Evolutionary conservation across 2,888 invertebrate genomes (phyloP).

Genomic region (Palloptera scutellata): DNA sequence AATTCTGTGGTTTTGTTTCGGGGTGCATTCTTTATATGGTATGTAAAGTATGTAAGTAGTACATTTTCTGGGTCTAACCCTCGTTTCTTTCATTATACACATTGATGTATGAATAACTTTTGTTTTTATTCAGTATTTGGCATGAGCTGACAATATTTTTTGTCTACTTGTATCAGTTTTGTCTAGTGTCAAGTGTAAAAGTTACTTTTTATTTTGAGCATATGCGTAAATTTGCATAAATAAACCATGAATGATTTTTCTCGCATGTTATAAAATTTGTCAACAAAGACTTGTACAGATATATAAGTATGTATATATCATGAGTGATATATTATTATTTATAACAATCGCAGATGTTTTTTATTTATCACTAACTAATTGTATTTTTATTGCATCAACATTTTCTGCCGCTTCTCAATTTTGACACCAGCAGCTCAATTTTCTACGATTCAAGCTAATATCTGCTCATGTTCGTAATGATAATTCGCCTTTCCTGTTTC

Average conservation of each 20-base stretch:
- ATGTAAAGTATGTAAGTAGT: no score
- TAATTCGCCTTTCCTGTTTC: neutral
- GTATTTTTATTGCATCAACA: constrained; percentile 44
- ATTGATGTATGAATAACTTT: no score
- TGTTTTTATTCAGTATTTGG: constrained; percentile 9
- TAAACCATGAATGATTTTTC: constrained; percentile 45
- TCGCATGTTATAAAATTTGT: constrained; percentile 38
- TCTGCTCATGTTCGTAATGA: constrained; percentile 20
- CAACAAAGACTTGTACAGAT: constrained; percentile 28
- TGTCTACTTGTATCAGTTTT: constrained; percentile 36
- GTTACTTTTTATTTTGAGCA: constrained; percentile 38
- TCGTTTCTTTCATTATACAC: no score
- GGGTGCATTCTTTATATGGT: no score
- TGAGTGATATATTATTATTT: no score
- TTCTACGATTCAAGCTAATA: constrained; percentile 12
- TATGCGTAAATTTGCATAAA: constrained; percentile 50
- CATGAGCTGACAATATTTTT: constrained; percentile 48
- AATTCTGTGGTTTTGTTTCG: constrained; percentile 22
- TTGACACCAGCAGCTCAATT: constrained; percentile 27
- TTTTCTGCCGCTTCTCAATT: no score
- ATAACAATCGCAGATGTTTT: constrained; percentile 48
- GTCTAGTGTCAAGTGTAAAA: constrained; percentile 33
- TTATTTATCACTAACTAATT: constrained; percentile 52
- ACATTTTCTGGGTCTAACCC: no score
- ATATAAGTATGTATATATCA: neutral